Evolutionary conservation across 1,140 invertebrate genomes (phyloP).

Genomic region (Formica exsecta): DNA sequence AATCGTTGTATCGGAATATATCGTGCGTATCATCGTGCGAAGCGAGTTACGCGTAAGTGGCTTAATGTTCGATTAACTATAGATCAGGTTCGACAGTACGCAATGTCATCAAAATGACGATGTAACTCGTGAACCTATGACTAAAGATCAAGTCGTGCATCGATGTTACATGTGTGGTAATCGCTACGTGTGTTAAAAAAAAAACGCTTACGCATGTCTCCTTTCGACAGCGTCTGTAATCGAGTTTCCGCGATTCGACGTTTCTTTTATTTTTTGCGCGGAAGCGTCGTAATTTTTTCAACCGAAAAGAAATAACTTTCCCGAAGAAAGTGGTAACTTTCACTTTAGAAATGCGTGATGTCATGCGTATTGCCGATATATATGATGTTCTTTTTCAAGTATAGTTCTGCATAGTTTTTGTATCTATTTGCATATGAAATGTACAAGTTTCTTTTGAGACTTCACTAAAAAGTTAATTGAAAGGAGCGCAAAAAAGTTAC

Average conservation of each 20-base stretch:
- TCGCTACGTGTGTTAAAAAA: background rate
- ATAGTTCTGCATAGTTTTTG: background rate
- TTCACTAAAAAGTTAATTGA: background rate
- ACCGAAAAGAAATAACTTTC: background rate
- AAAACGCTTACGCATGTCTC: slow-evolving; percentile 9
- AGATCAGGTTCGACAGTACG: background rate
- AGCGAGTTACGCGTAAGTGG: slow-evolving; percentile 22
- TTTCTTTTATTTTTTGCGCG: background rate
- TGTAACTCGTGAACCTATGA: background rate
- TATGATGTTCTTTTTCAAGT: background rate
- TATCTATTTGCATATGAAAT: background rate
- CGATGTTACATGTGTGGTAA: background rate
- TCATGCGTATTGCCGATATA: background rate
- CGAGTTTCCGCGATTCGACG: background rate
- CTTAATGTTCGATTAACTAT: background rate
- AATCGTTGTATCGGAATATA: background rate
- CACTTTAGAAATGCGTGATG: slow-evolving; percentile 43
- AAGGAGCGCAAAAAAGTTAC: background rate
- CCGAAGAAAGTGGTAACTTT: slow-evolving; percentile 28
- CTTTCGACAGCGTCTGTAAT: background rate
- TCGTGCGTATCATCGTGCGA: background rate
- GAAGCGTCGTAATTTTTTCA: background rate
- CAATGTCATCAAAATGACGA: background rate
- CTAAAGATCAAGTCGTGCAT: background rate
- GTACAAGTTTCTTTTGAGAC: background rate